These are phyloP conservation scores for Catamblyrhynchus diadema DNA, from an alignment of 2,797 vertebrate genomes.

Conservation along the genomic window DNA sequence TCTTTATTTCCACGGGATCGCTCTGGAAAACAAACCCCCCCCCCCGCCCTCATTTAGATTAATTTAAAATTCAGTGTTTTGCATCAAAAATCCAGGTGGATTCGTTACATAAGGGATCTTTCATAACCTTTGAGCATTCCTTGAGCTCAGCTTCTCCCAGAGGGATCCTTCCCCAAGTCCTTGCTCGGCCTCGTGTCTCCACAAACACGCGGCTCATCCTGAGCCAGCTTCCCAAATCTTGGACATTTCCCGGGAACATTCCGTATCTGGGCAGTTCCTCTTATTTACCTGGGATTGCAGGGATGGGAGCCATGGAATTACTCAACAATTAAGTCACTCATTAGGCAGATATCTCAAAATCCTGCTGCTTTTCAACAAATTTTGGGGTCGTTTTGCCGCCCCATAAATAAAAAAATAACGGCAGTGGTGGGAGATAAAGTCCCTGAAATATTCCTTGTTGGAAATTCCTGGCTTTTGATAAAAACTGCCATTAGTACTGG, in stretches of 20 bases:
- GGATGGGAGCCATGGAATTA: not conserved
- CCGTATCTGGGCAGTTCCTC: conserved; percentile 16
- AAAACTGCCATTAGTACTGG: not conserved
- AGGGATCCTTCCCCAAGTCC: not conserved
- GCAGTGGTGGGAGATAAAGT: not conserved
- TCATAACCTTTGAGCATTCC: not conserved
- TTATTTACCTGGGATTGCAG: conserved; percentile 45
- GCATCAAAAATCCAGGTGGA: not conserved
- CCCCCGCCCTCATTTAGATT: accelerated
- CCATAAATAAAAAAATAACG: not conserved
- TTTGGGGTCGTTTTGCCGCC: not conserved
- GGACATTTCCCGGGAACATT: conserved; percentile 44
- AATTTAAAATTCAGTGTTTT: not conserved
- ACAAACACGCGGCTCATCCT: not conserved
- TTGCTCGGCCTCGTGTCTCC: not conserved
- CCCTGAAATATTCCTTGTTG: not conserved
- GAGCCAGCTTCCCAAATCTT: conserved; percentile 17
- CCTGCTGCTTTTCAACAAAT: accelerated
- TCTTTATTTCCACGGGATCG: accelerated
- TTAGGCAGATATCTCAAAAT: not conserved
- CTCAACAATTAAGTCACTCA: not conserved
- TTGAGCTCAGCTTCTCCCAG: not conserved
- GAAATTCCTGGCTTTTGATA: not conserved
- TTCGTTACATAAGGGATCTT: not conserved
- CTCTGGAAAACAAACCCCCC: not conserved